Percentiles rank a stretch among this genome's conserved stretches.
Evolutionary conservation across 1,140 invertebrate genomes (phyloP).

Genomic region (Euura saliciscinereae): DNA sequence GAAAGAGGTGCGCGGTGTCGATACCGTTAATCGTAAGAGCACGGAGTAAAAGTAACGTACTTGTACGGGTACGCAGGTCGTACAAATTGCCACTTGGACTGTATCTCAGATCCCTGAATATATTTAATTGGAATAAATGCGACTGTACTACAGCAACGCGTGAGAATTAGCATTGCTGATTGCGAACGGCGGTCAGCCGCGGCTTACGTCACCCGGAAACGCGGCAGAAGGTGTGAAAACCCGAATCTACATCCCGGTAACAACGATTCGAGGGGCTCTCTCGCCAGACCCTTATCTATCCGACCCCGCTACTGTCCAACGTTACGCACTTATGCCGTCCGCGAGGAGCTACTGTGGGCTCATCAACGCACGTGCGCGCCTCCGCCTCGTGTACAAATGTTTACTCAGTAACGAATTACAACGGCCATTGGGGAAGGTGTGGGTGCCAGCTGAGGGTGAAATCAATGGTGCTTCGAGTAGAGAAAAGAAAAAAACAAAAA

Average conservation of each 20-base stretch:
- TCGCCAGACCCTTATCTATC: slow-evolving; percentile 2
- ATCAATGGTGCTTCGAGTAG: too few relatives aligned
- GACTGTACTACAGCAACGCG: slow-evolving; percentile 34
- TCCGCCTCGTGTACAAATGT: background rate
- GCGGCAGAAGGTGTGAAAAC: slow-evolving; percentile 37
- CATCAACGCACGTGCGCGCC: background rate
- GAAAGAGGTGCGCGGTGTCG: too few relatives aligned
- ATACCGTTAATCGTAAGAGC: too few relatives aligned
- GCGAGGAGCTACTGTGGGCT: background rate
- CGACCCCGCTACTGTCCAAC: background rate
- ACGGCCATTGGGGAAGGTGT: too few relatives aligned
- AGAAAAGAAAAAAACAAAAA: too few relatives aligned
- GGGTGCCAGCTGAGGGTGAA: too few relatives aligned
- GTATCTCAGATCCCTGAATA: slow-evolving; percentile 36
- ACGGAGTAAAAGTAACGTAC: too few relatives aligned
- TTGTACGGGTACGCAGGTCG: slow-evolving; percentile 30
- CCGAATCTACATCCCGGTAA: slow-evolving; percentile 21
- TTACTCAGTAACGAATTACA: background rate
- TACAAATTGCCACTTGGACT: slow-evolving; percentile 44
- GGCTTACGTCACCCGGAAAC: slow-evolving; percentile 32
- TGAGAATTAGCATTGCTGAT: slow-evolving; percentile 40
- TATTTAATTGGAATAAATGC: slow-evolving; percentile 46
- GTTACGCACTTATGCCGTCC: background rate
- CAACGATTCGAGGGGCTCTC: background rate
- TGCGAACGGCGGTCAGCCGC: background rate